A percentile compares a stretch with the other conserved stretches of the same genome.
These are phyloP conservation scores for Cladorhizidae sp. DNA, from an alignment of 37 sponge, comb jelly and placozoan genomes.

Conservation along the genomic window DNA sequence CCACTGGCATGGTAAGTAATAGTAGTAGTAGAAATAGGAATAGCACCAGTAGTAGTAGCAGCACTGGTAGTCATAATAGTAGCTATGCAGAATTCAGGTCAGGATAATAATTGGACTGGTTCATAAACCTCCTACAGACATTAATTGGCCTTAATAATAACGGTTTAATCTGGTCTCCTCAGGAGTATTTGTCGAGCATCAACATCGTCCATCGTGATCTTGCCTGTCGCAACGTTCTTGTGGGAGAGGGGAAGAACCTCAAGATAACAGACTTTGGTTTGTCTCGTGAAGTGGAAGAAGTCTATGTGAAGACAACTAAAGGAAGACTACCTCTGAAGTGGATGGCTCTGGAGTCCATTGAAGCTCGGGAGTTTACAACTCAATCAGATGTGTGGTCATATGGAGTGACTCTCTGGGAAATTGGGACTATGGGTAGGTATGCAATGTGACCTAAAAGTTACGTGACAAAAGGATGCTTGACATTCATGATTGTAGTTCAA, in stretches of 20 bases:
- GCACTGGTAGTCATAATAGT: too few relatives aligned
- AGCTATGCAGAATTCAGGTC: too few relatives aligned
- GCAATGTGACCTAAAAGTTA: not conserved
- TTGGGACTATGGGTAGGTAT: slow-evolving; percentile 64
- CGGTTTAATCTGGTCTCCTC: not conserved
- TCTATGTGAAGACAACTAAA: slow-evolving; percentile 60
- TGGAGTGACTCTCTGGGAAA: slow-evolving; percentile 77
- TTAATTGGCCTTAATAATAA: too few relatives aligned
- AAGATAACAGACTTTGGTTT: slow-evolving; percentile 84
- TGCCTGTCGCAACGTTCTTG: slow-evolving; percentile 78
- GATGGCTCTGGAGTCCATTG: slow-evolving; percentile 81
- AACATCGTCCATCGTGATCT: slow-evolving; percentile 79
- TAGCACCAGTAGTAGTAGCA: too few relatives aligned
- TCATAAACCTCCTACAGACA: too few relatives aligned
- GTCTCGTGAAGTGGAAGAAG: slow-evolving; percentile 54
- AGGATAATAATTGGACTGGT: too few relatives aligned
- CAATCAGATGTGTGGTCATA: slow-evolving; percentile 78
- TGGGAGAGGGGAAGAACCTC: slow-evolving; percentile 61
- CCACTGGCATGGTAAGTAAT: slow-evolving; percentile 60
- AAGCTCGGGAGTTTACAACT: slow-evolving; percentile 55
- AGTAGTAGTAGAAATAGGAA: not conserved
- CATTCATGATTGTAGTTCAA: too few relatives aligned
- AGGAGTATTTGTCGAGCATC: slow-evolving; percentile 63
- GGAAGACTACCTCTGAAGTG: slow-evolving; percentile 65
- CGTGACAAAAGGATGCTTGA: too few relatives aligned